Base-by-base conservation (phyloP, 2,113 vertebrate species). In the Onychostruthus taczanowskii region DNA sequence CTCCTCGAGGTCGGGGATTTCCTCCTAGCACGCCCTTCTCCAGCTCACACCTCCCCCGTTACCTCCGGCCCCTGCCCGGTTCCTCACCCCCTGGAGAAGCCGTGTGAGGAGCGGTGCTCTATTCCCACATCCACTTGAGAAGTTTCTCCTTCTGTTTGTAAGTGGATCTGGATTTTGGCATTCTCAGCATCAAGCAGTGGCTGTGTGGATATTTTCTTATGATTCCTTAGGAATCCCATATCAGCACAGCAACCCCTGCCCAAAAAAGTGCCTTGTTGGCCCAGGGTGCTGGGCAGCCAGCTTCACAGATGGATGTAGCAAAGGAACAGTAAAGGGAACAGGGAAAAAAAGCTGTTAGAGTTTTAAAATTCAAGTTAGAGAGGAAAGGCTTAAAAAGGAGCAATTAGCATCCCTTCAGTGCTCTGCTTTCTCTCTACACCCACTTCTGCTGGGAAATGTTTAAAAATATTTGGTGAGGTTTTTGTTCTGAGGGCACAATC, bases 381-480 rank as follows among this genome's bases (percentile, higher is more conserved):
- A 87, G 66, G 53, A 68, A 89, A 94, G 87, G 53, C 95, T 87
- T 80, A 31, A 52, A 82, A 91, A 91, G 56, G 94, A 96, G 96
- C 96, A 91, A 67, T 89, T 67, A 91, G 43, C 84, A 72, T 67
- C 84, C 49, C 66, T 72, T 82, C 79, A 58, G 50, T 47, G 62
- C 55, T 84, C 70, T 75, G 81, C 84, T 94, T 87, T 81, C 87
- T 76, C 89, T 72, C 84, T 69, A 89, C 94, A 46, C 91, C 95
- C 91, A 87, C 91, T 43, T 68, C 75, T 91, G 39, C 91, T 83
- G 70, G 46, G 82, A 95, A 93, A 67, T 69, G 87, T 83, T 95
- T 87, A 79, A 89, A 95, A 97, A 95, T 84, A 82, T 84, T 91
- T 91, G 49, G 37, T 30, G 82, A 73, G 31, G 33, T 66, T 84